These are phyloP conservation scores for Phyllopteryx taeniolatus DNA, from an alignment of 2,113 vertebrate genomes.

Conservation along the genomic window DNA sequence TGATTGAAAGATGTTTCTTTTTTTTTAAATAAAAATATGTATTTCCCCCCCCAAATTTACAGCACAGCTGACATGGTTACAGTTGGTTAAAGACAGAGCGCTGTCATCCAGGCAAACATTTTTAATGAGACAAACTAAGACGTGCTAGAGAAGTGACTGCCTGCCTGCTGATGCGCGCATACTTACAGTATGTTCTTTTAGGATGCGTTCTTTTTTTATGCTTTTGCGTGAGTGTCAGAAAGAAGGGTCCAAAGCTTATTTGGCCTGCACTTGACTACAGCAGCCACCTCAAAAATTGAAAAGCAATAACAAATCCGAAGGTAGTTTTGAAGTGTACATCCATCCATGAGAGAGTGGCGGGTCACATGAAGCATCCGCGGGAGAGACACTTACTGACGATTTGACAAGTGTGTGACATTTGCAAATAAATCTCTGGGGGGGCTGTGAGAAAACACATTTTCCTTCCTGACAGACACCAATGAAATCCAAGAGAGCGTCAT, in stretches of 20 bases:
- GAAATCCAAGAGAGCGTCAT: conserved; percentile 52
- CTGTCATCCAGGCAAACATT: conserved; percentile 66
- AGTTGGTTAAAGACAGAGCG: conserved; percentile 46
- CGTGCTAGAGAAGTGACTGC: conserved; percentile 37
- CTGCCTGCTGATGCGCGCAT: conserved; percentile 27
- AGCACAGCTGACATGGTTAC: conserved; percentile 54
- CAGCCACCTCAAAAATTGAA: conserved; percentile 2
- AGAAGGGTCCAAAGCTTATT: neutral
- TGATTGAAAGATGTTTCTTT: neutral
- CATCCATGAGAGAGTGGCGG: conserved; percentile 6
- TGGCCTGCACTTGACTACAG: conserved; percentile 27
- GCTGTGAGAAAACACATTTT: conserved; percentile 41
- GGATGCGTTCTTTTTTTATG: conserved; percentile 17
- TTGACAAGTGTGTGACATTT: conserved; percentile 67
- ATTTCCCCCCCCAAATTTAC: neutral
- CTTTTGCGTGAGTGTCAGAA: neutral
- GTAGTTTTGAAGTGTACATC: conserved; percentile 28
- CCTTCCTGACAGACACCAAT: conserved; percentile 49
- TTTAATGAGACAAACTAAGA: conserved; percentile 64
- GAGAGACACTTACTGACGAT: conserved; percentile 41
- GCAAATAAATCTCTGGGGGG: conserved; percentile 55
- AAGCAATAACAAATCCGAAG: conserved; percentile 25
- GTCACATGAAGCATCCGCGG: conserved; percentile 17
- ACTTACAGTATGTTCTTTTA: conserved; percentile 4
- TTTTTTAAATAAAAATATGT: neutral